phyloP scores from a whole-genome alignment of 1,140 invertebrate species.

The Drosophila sucinea region DNA sequence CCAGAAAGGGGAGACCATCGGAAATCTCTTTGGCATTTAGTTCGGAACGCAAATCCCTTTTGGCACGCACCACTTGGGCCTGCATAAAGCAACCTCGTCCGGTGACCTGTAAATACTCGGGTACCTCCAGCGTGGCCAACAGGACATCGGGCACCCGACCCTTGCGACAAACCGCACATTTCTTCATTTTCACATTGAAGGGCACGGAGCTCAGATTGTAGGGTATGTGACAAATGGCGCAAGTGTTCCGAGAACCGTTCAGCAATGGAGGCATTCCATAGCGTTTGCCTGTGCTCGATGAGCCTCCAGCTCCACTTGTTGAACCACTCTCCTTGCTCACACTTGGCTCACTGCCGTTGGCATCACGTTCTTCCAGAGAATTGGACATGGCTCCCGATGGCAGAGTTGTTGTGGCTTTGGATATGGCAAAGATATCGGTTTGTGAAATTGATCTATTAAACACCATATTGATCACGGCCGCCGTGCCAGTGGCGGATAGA shows the following conservation, averaged over 20 bases:
- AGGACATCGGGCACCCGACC: constrained; percentile 95
- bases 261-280: constrained; percentile 45
- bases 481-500: constrained; percentile 96
- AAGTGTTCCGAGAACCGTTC: constrained; percentile 68
- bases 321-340: constrained; percentile 59
- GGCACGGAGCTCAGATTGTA: constrained; percentile 89
- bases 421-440: constrained; percentile 71
- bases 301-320: constrained; percentile 41
- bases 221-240: constrained; percentile 90
- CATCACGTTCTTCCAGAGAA: constrained; percentile 72
- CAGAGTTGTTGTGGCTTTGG: constrained; percentile 43
- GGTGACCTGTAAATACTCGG: constrained; percentile 88
- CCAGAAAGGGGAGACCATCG: constrained; percentile 95
- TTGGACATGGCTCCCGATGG: constrained; percentile 57
- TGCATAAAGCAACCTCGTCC: constrained; percentile 90
- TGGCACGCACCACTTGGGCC: constrained; percentile 90
- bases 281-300: constrained; percentile 53
- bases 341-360: constrained; percentile 57
- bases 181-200: constrained; percentile 85
- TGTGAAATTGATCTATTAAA: constrained; percentile 82
- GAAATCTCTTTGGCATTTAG: constrained; percentile 97
- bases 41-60: constrained; percentile 92
- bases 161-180: constrained; percentile 89
- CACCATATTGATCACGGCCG: constrained; percentile 90
- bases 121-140: constrained; percentile 94